phyloP scores from a whole-genome alignment of 2,888 invertebrate species.

The Spodoptera littoralis region DNA sequence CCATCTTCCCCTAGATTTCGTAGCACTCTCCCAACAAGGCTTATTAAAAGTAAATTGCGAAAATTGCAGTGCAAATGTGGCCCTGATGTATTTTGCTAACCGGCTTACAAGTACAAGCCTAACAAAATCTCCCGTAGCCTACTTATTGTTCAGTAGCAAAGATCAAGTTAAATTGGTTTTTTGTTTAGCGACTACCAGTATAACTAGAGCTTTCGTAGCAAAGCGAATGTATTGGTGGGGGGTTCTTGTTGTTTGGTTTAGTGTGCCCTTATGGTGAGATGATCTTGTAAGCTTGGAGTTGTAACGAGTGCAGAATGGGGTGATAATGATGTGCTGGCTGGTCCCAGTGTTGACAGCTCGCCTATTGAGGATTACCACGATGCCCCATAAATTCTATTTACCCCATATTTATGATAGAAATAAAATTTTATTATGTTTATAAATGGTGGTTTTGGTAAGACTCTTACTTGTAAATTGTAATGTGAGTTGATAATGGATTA shows the following conservation, averaged over 20 bases:
- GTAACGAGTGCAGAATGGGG: conserved; percentile 75
- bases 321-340: conserved; percentile 81
- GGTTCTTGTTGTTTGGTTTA: conserved; percentile 57
- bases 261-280: conserved; percentile 69
- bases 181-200: conserved; percentile 51
- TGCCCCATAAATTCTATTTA: conserved; percentile 55
- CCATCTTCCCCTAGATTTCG: conserved; percentile 73
- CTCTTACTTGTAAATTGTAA: neutral
- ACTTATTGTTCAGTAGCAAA: conserved; percentile 31
- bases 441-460: conserved; percentile 11
- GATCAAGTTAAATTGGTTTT: conserved; percentile 60
- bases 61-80: conserved; percentile 88
- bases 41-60: conserved; percentile 88
- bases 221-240: conserved; percentile 22
- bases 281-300: conserved; percentile 84
- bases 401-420: conserved; percentile 44
- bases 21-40: conserved; percentile 78
- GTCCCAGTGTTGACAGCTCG: conserved; percentile 79
- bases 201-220: conserved; percentile 60
- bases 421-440: conserved; percentile 57
- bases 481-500: no score
- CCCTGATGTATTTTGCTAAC: conserved; percentile 81
- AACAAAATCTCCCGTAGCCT: conserved; percentile 57
- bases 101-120: conserved; percentile 71
- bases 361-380: conserved; percentile 71